Base-by-base conservation (phyloP, 2,113 vertebrate genomes). In the Mesitornis unicolor region DNA sequence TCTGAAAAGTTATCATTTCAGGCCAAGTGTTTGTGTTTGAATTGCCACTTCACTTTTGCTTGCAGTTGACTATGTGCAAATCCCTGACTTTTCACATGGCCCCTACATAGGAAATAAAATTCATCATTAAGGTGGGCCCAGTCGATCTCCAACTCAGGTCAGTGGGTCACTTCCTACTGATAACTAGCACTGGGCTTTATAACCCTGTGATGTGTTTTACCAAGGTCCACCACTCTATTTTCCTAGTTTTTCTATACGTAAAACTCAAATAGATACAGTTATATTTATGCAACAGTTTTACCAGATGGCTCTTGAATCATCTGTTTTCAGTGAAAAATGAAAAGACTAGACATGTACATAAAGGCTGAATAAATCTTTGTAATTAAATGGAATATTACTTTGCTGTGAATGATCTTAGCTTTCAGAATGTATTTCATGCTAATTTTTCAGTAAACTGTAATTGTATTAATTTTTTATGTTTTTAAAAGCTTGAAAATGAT, bases 281-380 rank as follows among this genome's bases (percentile, higher is more conserved):
- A 93, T 90, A 94, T 94, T 90, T 90, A 56, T 93, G 73, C 59
- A 82, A 92, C 76, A 95, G 4, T 95, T 96, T 87, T 96, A 96
- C 94, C 98, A 98, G 97, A 98, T 98, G 96, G 96, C 77, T 96
- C 93, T 97, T 68, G 93, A 97, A 97, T 97, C 89, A 95, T 28
- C 95, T 95, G 75, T 96, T 96, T 96, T 97, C 83, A 90, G 63
- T 97, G 96, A 98, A 98, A 98, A 98, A 98, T 97, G 92, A 90
- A 97, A 97, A 98, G 91, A 97, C 90, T 17, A 89, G 91, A 87
- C 64, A 88, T 14, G 28, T 93, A 95, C 75, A 95, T 95, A 98
- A 97, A 97, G 91, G 93, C 90, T 95, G 94, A 97, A 98, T 98
- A 98, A 97, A 98, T 98, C 97, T 97, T 97, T 97, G 96, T 98